A percentile compares a stretch with the other conserved stretches of the same genome.
Evolutionary conservation across 2,113 vertebrate genomes (phyloP).

Genomic region (Antechinus stuartii): DNA sequence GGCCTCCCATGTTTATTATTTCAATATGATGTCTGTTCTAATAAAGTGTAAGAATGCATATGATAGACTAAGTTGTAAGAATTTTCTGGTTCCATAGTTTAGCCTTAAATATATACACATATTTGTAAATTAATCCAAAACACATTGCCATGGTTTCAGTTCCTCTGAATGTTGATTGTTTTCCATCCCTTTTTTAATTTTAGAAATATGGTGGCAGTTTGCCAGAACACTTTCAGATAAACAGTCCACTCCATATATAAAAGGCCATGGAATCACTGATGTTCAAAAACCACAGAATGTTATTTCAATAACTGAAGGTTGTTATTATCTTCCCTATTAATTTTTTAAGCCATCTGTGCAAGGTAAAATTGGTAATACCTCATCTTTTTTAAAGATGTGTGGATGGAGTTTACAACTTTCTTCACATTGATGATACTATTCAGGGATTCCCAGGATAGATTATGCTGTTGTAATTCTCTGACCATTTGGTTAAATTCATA

Average conservation of each 20-base stretch:
- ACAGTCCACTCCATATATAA: slow-evolving; percentile 83
- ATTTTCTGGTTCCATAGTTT: slow-evolving; percentile 84
- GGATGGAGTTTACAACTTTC: slow-evolving; percentile 80
- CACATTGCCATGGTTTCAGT: slow-evolving; percentile 84
- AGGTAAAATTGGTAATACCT: slow-evolving; percentile 85
- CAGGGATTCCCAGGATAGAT: slow-evolving; percentile 79
- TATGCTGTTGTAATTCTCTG: slow-evolving; percentile 71
- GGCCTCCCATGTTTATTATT: slow-evolving; percentile 88
- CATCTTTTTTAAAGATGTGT: slow-evolving; percentile 81
- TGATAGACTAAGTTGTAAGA: slow-evolving; percentile 83
- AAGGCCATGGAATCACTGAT: slow-evolving; percentile 78
- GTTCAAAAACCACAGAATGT: slow-evolving; percentile 76
- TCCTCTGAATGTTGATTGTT: slow-evolving; percentile 85
- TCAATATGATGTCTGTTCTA: slow-evolving; percentile 88
- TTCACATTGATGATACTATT: slow-evolving; percentile 75
- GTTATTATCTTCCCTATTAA: slow-evolving; percentile 83
- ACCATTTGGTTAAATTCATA: slow-evolving; percentile 67
- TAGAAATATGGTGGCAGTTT: slow-evolving; percentile 84
- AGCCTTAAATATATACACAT: slow-evolving; percentile 86
- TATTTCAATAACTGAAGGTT: slow-evolving; percentile 81
- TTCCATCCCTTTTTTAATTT: slow-evolving; percentile 86
- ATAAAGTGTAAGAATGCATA: slow-evolving; percentile 85
- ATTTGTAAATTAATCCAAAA: slow-evolving; percentile 90
- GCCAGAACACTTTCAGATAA: slow-evolving; percentile 86
- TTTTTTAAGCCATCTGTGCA: slow-evolving; percentile 85